These are phyloP conservation scores for Heliconius ismenius DNA, from an alignment of 2,888 invertebrate species.

Conservation along the genomic window DNA sequence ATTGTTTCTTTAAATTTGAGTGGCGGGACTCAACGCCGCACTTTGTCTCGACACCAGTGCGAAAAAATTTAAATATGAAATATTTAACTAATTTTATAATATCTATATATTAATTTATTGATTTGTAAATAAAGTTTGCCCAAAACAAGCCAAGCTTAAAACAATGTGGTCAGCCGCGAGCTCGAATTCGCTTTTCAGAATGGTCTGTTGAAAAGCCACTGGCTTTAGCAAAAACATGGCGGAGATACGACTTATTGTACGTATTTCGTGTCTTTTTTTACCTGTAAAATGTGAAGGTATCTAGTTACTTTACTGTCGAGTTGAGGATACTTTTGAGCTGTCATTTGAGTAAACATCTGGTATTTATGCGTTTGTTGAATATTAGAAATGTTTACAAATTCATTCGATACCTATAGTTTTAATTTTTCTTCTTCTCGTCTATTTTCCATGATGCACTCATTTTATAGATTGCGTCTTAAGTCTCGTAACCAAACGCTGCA, in stretches of 20 bases:
- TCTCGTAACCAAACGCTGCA: background rate
- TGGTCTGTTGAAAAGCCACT: conserved; percentile 9
- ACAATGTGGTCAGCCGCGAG: conserved; percentile 17
- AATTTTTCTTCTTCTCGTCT: background rate
- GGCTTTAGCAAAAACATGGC: conserved; percentile 13
- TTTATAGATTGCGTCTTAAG: background rate
- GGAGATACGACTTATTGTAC: background rate
- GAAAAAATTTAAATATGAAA: background rate
- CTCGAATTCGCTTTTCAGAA: conserved; percentile 11
- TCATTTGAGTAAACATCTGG: no score
- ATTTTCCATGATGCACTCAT: background rate
- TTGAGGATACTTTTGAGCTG: background rate
- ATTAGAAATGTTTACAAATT: no score
- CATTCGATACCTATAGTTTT: no score
- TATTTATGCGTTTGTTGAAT: no score
- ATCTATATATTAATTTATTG: background rate
- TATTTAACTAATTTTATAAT: background rate
- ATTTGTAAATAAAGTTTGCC: conserved; percentile 2
- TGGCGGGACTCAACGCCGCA: background rate
- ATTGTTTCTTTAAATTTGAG: background rate
- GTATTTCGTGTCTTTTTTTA: background rate
- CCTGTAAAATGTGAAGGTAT: background rate
- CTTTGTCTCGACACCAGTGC: background rate
- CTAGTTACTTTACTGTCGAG: background rate
- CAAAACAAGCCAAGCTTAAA: conserved; percentile 1